These are phyloP conservation scores for Fulmarus glacialis DNA, from an alignment of 2,113 vertebrate genomes.

Conservation along the genomic window DNA sequence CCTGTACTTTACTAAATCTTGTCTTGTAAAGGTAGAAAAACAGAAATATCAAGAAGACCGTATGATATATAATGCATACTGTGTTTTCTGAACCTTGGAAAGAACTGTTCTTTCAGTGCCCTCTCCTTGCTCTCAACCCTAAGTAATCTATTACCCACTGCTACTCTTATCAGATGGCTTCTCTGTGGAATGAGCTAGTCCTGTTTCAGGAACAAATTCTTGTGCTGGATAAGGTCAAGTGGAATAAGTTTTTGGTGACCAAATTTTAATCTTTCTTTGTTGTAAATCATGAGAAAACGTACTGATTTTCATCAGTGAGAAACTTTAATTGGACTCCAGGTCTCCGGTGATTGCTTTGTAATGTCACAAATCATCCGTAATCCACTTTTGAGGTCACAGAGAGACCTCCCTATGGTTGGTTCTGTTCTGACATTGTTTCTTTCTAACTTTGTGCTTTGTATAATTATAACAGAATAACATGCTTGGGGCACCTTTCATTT, in stretches of 20 bases:
- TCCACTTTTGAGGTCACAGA: background rate
- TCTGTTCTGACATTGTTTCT: background rate
- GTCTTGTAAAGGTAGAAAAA: background rate
- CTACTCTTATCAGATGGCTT: background rate
- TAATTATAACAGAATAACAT: constrained; percentile 12
- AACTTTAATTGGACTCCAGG: background rate
- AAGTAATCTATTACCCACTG: background rate
- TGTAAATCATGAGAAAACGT: background rate
- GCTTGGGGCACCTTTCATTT: constrained; percentile 43
- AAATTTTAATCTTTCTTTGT: background rate
- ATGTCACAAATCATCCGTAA: background rate
- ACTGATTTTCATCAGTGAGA: background rate
- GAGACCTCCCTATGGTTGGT: background rate
- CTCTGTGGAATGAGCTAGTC: background rate
- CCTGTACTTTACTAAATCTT: background rate
- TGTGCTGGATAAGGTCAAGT: background rate
- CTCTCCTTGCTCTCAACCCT: background rate
- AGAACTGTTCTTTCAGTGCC: background rate
- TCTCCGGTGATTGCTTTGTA: background rate
- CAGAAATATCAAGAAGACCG: background rate
- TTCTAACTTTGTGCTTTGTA: constrained; percentile 23
- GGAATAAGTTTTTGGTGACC: background rate
- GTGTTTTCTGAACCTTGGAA: background rate
- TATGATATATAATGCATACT: background rate
- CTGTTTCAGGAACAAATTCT: background rate